Evolutionary conservation across 2,113 vertebrate species (phyloP).

Genomic region (Brienomyrus brachyistius): DNA sequence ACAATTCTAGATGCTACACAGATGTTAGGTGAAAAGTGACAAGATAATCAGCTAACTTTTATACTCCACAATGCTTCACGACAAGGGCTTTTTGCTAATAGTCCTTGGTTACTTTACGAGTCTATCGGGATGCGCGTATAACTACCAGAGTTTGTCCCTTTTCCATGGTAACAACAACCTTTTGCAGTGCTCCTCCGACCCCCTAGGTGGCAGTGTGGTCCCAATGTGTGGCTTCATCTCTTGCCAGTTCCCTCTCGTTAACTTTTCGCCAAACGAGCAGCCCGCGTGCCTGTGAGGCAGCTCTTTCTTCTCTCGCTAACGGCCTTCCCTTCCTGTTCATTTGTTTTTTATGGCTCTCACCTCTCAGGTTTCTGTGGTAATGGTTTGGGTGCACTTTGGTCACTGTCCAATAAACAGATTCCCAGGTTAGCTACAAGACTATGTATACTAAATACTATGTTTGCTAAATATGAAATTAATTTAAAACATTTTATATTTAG

Average conservation of each 20-base stretch:
- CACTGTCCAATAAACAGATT: background rate
- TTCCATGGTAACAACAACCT: constrained; percentile 23
- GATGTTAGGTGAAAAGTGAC: constrained; percentile 62
- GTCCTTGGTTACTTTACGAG: constrained; percentile 33
- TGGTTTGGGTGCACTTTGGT: constrained; percentile 20
- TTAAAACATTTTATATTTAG: background rate
- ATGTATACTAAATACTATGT: too few species aligned
- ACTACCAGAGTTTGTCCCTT: constrained; percentile 18
- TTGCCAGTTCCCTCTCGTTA: background rate
- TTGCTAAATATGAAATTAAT: background rate
- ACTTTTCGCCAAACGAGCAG: background rate
- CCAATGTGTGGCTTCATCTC: constrained; percentile 5
- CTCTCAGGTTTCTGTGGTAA: background rate
- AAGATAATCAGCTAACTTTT: constrained; percentile 38
- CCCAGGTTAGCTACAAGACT: background rate
- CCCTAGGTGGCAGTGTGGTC: constrained; percentile 45
- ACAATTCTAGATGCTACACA: constrained; percentile 70
- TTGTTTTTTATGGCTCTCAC: background rate
- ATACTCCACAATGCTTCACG: constrained; percentile 38
- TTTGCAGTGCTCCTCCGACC: constrained; percentile 30
- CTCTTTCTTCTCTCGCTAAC: background rate
- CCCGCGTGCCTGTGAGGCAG: background rate
- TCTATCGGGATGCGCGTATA: constrained; percentile 39
- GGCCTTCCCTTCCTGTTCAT: constrained; percentile 13
- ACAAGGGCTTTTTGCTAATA: constrained; percentile 48